These are phyloP conservation scores for Apocheima hispidaria DNA, from an alignment of 2,888 invertebrate species.

Conservation along the genomic window DNA sequence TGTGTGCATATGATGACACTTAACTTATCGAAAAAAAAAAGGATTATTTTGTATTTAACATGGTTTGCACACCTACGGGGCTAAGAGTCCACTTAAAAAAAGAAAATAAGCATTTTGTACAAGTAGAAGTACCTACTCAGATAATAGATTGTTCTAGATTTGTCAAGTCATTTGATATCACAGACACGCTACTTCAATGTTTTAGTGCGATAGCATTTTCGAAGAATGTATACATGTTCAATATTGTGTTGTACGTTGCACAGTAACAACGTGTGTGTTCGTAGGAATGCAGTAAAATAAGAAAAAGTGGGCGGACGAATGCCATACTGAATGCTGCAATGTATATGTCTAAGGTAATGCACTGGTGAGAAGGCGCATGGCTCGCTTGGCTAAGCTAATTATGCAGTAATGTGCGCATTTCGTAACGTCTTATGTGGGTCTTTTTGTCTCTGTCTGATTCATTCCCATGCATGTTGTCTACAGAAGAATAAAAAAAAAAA, in stretches of 20 bases:
- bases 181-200: conserved; percentile 35
- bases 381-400: conserved; percentile 52
- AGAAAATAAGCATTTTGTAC: not conserved
- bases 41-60: conserved; percentile 5
- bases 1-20: conserved; percentile 1
- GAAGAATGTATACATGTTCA: conserved; percentile 18
- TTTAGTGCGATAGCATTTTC: conserved; percentile 12
- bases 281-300: conserved; percentile 88
- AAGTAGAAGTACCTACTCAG: not conserved
- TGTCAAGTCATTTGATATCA: not conserved
- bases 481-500: not conserved
- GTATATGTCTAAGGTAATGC: conserved; percentile 88
- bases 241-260: conserved; percentile 38
- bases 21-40: not conserved
- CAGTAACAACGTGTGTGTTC: conserved; percentile 69
- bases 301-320: conserved; percentile 87
- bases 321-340: conserved; percentile 88
- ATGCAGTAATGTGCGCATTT: conserved; percentile 2
- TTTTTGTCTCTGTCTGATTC: not conserved
- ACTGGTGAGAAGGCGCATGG: conserved; percentile 43
- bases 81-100: not conserved
- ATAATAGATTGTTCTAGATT: conserved; percentile 2
- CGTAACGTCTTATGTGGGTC: conserved; percentile 7
- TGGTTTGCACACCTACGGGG: conserved; percentile 3
- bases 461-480: not conserved